Base-by-base conservation (phyloP, 2,113 vertebrate genomes). In the Macrotis lagotis region DNA sequence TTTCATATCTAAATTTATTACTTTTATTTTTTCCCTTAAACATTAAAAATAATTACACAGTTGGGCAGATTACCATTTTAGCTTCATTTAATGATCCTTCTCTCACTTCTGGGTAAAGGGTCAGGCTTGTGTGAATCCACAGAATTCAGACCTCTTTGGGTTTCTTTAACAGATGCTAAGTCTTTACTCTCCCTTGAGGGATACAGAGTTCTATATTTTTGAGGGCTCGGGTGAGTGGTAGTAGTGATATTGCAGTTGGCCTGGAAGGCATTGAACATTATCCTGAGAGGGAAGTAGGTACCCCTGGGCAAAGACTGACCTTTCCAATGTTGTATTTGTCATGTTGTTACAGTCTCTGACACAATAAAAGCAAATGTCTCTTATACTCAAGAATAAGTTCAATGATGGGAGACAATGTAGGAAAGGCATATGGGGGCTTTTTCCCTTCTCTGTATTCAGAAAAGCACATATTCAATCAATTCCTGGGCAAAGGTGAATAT, bases 401-500 rank as follows among this genome's bases (percentile, higher is more conserved):
- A 95, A 47, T 22, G 31, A 91, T 53, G 52, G 74, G 25, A 95
- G 93, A 94, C 55, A 90, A 94, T 96, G 59, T 55, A 83, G 74
- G 89, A 66, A 55, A 92, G 53, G 95, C 91, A 94, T 90, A 19
- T 92, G 83, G 95, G 47, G 50, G n/a, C n/a, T 66, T 88, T 37
- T 49, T 94, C 93, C 52, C 24, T 14, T 96, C 51, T 96, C 92
- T 96, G 74, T 96, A 66, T 51, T 92, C 91, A 92, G 44, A 48
- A 28, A 93, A 88, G n/a, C 59, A 55, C n/a, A 49, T 50, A 47
- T 91, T 22, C 90, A 89, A 96, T 90, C 93, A 90, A 94, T 90
- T 89, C 92, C 93, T n/a, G 50, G 92, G 90, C n/a, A 93, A 94
- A 96, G 44, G 26, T 90, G 50, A 95, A 92, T 95, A 93, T 83